Conservation (phyloP, 2,888 invertebrate genomes). For the Dilophus febrilis region DNA sequence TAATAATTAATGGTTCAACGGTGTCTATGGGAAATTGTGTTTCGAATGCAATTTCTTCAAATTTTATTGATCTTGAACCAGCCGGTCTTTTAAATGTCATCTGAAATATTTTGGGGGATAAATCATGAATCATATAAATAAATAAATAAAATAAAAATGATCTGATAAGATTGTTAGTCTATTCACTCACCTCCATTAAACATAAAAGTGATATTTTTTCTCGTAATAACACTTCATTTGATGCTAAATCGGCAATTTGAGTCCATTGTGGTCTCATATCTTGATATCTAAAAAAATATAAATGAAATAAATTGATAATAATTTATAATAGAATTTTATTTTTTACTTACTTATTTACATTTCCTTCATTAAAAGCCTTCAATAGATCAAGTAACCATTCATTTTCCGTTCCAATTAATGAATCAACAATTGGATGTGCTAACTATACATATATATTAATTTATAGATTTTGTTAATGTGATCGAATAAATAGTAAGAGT, state of each 20-base stretch:
- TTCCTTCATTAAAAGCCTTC: constrained; percentile 71
- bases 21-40: constrained; percentile 69
- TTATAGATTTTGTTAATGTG: too few relatives aligned
- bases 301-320: constrained; percentile 7
- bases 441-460: constrained; percentile 36
- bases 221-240: constrained; percentile 62
- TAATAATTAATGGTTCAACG: constrained; percentile 94
- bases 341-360: constrained; percentile 47
- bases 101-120: constrained; percentile 29
- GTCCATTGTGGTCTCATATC: constrained; percentile 56
- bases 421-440: constrained; percentile 84
- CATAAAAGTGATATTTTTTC: constrained; percentile 92
- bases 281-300: constrained; percentile 47
- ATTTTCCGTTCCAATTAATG: constrained; percentile 61
- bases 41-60: constrained; percentile 75
- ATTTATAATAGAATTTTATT: too few relatives aligned
- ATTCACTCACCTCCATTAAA: constrained; percentile 74
- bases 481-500: too few relatives aligned
- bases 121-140: constrained; percentile 1
- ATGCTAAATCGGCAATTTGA: constrained; percentile 64
- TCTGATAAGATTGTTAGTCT: too few relatives aligned
- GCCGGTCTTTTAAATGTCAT: constrained; percentile 94
- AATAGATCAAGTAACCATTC: constrained; percentile 79
- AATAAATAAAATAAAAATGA: constrained; percentile 7
- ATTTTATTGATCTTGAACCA: constrained; percentile 69